Evolutionary conservation across 2,113 vertebrate genomes (phyloP).

Genomic region (Corvus cornix): DNA sequence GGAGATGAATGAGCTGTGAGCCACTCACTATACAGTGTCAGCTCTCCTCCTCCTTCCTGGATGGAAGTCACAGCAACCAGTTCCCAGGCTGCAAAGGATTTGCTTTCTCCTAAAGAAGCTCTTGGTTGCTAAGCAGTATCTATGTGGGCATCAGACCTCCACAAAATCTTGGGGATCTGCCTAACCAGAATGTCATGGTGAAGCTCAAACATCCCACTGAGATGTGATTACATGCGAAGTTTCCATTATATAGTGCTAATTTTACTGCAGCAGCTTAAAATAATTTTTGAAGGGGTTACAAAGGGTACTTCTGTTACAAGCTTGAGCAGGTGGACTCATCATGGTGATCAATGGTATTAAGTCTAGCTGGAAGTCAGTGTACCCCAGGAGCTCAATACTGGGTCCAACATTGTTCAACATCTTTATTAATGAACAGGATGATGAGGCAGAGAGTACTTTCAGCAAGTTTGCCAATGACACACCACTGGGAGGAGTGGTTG

Average conservation of each 20-base stretch:
- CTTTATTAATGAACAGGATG: background rate
- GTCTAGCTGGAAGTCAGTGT: background rate
- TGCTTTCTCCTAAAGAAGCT: slow-evolving; percentile 38
- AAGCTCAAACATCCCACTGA: slow-evolving; percentile 71
- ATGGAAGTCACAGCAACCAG: background rate
- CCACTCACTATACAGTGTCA: background rate
- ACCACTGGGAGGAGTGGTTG: background rate
- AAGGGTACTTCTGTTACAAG: slow-evolving; percentile 15
- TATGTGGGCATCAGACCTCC: slow-evolving; percentile 75
- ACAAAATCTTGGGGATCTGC: slow-evolving; percentile 69
- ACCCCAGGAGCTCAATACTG: background rate
- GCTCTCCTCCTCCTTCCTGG: background rate
- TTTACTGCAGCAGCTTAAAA: slow-evolving; percentile 54
- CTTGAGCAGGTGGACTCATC: background rate
- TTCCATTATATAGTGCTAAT: slow-evolving; percentile 68
- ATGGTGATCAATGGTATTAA: background rate
- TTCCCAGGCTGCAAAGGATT: background rate
- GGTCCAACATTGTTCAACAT: background rate
- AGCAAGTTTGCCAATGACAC: background rate
- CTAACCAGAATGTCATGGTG: slow-evolving; percentile 72
- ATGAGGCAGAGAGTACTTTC: background rate
- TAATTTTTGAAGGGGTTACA: background rate
- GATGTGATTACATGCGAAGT: slow-evolving; percentile 69
- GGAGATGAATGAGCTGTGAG: background rate
- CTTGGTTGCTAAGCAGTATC: slow-evolving; percentile 79